Evolutionary conservation across 2,888 invertebrate species (phyloP).

Genomic region (Lasius fuliginosus): DNA sequence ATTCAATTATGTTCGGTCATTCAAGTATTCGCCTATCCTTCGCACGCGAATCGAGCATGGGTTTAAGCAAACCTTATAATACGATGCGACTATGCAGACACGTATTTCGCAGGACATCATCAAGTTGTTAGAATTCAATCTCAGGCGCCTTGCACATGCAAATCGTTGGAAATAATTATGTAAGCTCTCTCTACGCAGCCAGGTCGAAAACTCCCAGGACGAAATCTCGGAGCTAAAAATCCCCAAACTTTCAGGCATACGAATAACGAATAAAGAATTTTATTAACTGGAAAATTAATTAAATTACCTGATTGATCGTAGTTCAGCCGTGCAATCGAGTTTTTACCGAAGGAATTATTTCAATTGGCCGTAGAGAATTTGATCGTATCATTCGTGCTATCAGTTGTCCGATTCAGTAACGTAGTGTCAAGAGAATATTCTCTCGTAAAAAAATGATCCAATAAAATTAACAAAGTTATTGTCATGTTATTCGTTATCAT

Average conservation of each 20-base stretch:
- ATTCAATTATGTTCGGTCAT: slow-evolving; percentile 6
- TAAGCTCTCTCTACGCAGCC: slow-evolving; percentile 52
- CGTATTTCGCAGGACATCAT: slow-evolving; percentile 61
- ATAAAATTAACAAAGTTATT: slow-evolving; percentile 11
- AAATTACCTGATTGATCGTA: neutral
- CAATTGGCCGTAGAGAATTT: neutral
- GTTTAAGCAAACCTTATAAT: slow-evolving; percentile 29
- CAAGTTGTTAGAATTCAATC: slow-evolving; percentile 61
- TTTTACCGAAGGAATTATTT: slow-evolving; percentile 8
- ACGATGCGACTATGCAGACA: slow-evolving; percentile 55
- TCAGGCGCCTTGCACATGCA: slow-evolving; percentile 28
- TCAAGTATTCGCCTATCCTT: slow-evolving; percentile 43
- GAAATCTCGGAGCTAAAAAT: slow-evolving; percentile 5
- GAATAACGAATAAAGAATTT: slow-evolving; percentile 1
- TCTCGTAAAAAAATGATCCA: neutral
- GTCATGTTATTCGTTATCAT: neutral
- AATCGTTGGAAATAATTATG: slow-evolving; percentile 68
- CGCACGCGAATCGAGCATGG: slow-evolving; percentile 1
- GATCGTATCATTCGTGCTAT: neutral
- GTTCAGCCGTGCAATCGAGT: neutral
- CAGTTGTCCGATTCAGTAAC: slow-evolving; percentile 3
- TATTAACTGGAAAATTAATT: slow-evolving; percentile 52
- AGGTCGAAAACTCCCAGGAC: neutral
- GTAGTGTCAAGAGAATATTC: neutral
- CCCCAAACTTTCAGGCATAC: neutral